phyloP scores from a whole-genome alignment of 2,797 vertebrate genomes.

The Odontamblyopus rebecca region DNA sequence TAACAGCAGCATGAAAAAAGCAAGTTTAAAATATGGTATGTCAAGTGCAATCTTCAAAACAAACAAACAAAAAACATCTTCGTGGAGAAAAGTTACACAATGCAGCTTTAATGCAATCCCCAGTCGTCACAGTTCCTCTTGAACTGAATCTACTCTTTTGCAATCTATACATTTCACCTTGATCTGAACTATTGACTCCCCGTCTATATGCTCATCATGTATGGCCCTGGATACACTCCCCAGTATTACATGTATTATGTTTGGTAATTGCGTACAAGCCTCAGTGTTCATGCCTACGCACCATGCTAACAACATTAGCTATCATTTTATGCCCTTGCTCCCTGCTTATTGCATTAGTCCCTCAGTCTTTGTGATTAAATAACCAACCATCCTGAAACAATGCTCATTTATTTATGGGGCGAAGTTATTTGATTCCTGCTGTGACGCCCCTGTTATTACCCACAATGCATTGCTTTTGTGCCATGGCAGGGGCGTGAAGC shows the following conservation, averaged over 20 bases:
- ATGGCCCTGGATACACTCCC: background rate
- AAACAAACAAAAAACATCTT: too few relatives aligned
- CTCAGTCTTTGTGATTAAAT: constrained; percentile 49
- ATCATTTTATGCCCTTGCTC: constrained; percentile 25
- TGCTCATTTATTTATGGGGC: constrained; percentile 55
- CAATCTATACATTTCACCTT: too few relatives aligned
- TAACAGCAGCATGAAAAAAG: too few relatives aligned
- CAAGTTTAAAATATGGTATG: too few relatives aligned
- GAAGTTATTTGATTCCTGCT: constrained; percentile 57
- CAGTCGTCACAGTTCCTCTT: too few relatives aligned
- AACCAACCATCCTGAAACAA: constrained; percentile 58
- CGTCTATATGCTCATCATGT: background rate
- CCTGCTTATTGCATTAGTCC: constrained; percentile 32
- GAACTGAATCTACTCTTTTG: too few relatives aligned
- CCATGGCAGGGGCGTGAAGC: constrained; percentile 46
- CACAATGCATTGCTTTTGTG: constrained; percentile 56
- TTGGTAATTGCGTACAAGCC: constrained; percentile 19
- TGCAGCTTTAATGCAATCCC: too few relatives aligned
- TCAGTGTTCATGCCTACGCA: background rate
- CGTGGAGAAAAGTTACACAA: too few relatives aligned
- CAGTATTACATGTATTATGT: background rate
- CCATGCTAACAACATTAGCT: constrained; percentile 13
- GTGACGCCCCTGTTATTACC: constrained; percentile 45
- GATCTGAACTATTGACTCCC: background rate
- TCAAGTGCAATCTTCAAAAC: too few relatives aligned